Base-by-base conservation (phyloP, 2,797 vertebrate species). In the Chiloscyllium punctatum region DNA sequence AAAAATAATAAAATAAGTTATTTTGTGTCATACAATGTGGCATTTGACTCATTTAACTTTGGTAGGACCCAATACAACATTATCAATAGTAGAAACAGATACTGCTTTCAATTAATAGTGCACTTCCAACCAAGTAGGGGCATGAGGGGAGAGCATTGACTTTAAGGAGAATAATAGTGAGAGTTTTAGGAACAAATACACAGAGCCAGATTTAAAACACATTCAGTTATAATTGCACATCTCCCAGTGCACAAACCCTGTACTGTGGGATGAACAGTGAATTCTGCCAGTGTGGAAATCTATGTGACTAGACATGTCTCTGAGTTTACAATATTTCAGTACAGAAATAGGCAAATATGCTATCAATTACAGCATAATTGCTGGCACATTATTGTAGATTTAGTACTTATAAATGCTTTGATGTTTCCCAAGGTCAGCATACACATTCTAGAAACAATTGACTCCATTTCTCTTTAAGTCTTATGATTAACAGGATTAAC, bases 101-200 rank as follows among this genome's bases (percentile, higher is more conserved):
- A 18, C 16, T 88, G 21, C 27, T 84, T 15, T 88, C 9, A 69
- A 92, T 68, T 11, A 92, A 25, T 42, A 42, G 18, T 18, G 3
- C n/a, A 69, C 18, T 25, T 9, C 6, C n/a, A 68, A 68, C 30
- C 21, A 21, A 92, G 7, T 11, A 7, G 62, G 62, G 33, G 62
- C 33, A 37, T 30, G n/a, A 69, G 18, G 62, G 68, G n/a, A 92
- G 33, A 69, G 21, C 57, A 91, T n/a, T 23, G 6, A 18, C 37
- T 23, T 91, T 91, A 33, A 91, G n/a, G 88, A 37, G 37, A 92
- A 37, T 92, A n/a, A 68, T 11, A 21, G 62, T 68, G 18, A 42
- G 90, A 92, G 90, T 68, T 68, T 92, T 92, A 68, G 90, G n/a
- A 92, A 68, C 33, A 92, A 91, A 91, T 68, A 91, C 5, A 92